Percentiles rank a stretch among this genome's conserved stretches.
Conservation (phyloP, 2,113 vertebrate species). For the Chaenogobius annularis region DNA sequence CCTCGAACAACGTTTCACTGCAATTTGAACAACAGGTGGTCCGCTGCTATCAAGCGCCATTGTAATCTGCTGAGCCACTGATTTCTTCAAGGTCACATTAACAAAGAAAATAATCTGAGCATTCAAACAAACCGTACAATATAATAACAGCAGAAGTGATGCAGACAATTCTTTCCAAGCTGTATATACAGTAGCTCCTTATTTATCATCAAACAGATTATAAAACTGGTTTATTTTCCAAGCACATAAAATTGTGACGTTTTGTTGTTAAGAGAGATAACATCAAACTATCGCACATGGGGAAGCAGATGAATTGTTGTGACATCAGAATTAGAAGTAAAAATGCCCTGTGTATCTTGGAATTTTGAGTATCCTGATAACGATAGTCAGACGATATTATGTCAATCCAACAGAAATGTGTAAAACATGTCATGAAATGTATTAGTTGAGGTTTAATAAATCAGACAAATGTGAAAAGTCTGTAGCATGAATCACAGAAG, state of each 20-base stretch:
- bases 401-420: too few relatives aligned
- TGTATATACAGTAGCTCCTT: background rate
- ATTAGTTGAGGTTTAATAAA: too few relatives aligned
- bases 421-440: too few relatives aligned
- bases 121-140: background rate
- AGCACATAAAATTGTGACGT: background rate
- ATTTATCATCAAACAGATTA: background rate
- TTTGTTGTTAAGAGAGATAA: too few relatives aligned
- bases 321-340: too few relatives aligned
- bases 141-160: background rate
- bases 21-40: constrained; percentile 7
- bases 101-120: background rate
- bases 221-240: background rate
- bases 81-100: constrained; percentile 15
- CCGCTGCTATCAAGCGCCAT: background rate
- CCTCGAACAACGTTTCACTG: background rate
- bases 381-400: too few relatives aligned
- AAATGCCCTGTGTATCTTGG: too few relatives aligned
- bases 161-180: background rate
- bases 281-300: too few relatives aligned
- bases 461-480: too few relatives aligned
- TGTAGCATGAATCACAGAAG: too few relatives aligned
- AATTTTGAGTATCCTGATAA: too few relatives aligned
- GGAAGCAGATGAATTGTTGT: too few relatives aligned
- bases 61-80: background rate